These are phyloP conservation scores for Papilio polyxenes DNA, from an alignment of 1,140 invertebrate genomes.

Conservation along the genomic window DNA sequence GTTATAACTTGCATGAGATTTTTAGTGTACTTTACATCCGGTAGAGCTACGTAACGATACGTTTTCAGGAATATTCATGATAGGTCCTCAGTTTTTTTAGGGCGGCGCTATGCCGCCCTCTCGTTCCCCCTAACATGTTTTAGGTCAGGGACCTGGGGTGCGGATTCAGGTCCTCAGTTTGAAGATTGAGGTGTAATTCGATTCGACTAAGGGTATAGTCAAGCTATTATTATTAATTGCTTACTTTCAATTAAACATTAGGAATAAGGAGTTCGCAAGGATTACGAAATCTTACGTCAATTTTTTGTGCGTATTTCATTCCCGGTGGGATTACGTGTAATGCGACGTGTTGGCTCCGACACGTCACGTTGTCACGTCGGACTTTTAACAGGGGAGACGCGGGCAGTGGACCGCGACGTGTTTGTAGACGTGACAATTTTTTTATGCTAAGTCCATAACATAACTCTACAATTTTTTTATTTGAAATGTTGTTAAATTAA, in stretches of 20 bases:
- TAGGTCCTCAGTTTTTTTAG: too few relatives aligned
- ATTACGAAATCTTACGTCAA: neutral
- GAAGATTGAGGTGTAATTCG: neutral
- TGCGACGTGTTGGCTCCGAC: conserved; percentile 3
- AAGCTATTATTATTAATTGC: neutral
- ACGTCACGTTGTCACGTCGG: conserved; percentile 16
- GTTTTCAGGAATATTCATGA: too few relatives aligned
- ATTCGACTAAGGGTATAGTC: too few relatives aligned
- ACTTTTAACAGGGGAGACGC: neutral
- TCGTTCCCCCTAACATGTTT: too few relatives aligned
- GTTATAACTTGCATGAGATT: too few relatives aligned
- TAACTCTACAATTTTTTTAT: neutral
- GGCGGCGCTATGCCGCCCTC: too few relatives aligned
- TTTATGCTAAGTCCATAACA: neutral
- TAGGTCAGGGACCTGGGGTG: too few relatives aligned
- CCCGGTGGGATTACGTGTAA: neutral
- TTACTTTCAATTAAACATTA: neutral
- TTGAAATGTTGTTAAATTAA: neutral
- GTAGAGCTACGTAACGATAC: too few relatives aligned
- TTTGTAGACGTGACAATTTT: conserved; percentile 19
- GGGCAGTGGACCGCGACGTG: neutral
- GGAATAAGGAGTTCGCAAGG: neutral
- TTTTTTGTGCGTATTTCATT: neutral
- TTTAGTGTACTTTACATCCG: too few relatives aligned
- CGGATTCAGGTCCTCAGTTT: too few relatives aligned